These are phyloP conservation scores for Agonopterix heracliana DNA, from an alignment of 2,888 invertebrate species.

Conservation along the genomic window DNA sequence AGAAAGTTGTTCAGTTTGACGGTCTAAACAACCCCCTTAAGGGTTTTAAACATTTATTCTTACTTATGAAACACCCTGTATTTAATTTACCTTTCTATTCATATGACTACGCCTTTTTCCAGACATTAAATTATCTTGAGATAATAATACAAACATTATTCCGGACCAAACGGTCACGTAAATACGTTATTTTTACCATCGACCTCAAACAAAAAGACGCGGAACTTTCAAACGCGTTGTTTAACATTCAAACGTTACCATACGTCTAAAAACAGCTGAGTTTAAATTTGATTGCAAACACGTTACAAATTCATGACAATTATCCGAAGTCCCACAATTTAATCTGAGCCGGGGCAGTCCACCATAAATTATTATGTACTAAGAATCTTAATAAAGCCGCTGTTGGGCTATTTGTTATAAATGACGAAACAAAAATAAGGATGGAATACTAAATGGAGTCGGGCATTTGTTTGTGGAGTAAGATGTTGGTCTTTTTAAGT, in stretches of 20 bases:
- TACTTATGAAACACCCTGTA: too few relatives aligned
- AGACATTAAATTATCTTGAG: too few relatives aligned
- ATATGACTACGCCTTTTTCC: too few relatives aligned
- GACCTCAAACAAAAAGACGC: constrained; percentile 19
- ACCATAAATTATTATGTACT: constrained; percentile 57
- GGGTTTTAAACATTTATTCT: too few relatives aligned
- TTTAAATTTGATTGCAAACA: constrained; percentile 23
- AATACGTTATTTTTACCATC: constrained; percentile 20
- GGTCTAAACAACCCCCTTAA: too few relatives aligned
- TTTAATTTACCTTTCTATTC: too few relatives aligned
- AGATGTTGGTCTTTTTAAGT: background rate
- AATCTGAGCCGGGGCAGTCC: constrained; percentile 44
- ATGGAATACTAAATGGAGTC: constrained; percentile 53
- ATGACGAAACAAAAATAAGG: constrained; percentile 67
- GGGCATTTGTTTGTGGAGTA: constrained; percentile 3
- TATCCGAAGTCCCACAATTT: constrained; percentile 36
- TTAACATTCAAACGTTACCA: constrained; percentile 23
- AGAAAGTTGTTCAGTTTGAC: too few relatives aligned
- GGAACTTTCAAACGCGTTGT: constrained; percentile 17
- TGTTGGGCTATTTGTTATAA: constrained; percentile 58
- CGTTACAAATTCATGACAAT: constrained; percentile 10
- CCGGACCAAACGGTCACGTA: constrained; percentile 15
- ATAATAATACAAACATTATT: too few relatives aligned
- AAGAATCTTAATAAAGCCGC: constrained; percentile 67
- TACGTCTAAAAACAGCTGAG: constrained; percentile 22